A percentile compares a stretch with the other conserved stretches of the same genome.
Conservation (phyloP, 2,888 invertebrate species). For the Blastobasis lacticolella region DNA sequence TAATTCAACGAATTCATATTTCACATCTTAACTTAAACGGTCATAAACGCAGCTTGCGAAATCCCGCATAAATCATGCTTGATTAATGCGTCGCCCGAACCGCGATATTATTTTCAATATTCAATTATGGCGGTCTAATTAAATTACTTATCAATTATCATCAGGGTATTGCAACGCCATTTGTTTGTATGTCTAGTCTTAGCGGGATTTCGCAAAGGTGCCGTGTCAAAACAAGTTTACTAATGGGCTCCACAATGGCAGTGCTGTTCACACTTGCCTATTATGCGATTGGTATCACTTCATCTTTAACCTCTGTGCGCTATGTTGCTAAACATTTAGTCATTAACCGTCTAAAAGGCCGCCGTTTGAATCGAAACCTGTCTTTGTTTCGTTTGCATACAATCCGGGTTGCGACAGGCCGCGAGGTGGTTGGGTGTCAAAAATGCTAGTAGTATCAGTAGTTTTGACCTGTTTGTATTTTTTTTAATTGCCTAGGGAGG, state of each 20-base stretch:
- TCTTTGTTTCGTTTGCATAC: no score
- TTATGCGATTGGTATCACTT: constrained; percentile 62
- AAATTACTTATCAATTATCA: constrained; percentile 47
- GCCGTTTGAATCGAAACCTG: background rate
- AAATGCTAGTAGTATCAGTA: no score
- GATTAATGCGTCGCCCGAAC: constrained; percentile 49
- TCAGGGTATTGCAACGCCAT: constrained; percentile 15
- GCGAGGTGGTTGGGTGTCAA: no score
- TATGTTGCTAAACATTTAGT: constrained; percentile 33
- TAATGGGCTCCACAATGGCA: constrained; percentile 55
- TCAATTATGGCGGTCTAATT: constrained; percentile 59
- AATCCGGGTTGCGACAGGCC: no score
- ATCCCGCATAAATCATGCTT: constrained; percentile 36
- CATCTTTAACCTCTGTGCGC: constrained; percentile 49
- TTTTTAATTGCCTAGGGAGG: no score
- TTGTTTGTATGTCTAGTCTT: constrained; percentile 62
- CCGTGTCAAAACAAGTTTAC: constrained; percentile 67
- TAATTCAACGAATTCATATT: no score
- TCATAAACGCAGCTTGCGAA: no score
- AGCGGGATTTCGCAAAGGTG: constrained; percentile 57
- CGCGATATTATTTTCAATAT: constrained; percentile 47
- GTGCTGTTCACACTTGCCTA: constrained; percentile 61
- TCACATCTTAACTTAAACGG: no score
- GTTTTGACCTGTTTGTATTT: no score
- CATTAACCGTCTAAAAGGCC: constrained; percentile 12